phyloP scores from a whole-genome alignment of 2,113 vertebrate species.

The Centropus unirufus region DNA sequence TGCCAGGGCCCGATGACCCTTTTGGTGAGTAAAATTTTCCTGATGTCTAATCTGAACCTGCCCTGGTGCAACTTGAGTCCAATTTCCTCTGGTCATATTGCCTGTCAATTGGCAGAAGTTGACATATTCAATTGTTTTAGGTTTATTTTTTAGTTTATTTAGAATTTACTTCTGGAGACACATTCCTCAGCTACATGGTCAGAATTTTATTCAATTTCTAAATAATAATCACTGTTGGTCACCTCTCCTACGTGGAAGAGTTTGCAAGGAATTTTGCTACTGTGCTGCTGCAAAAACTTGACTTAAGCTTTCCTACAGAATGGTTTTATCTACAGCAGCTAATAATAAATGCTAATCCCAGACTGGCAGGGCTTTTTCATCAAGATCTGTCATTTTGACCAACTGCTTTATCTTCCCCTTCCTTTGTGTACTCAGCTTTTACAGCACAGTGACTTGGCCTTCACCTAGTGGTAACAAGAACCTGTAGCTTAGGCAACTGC shows the following conservation, averaged over 20 bases:
- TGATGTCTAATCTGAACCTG: too few species aligned
- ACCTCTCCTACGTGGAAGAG: not conserved
- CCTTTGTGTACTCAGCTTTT: not conserved
- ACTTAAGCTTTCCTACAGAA: not conserved
- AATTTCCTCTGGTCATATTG: too few species aligned
- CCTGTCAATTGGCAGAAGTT: not conserved
- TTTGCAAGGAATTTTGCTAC: not conserved
- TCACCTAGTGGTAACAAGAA: rapidly evolving
- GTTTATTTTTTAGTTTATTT: not conserved
- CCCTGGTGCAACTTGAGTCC: too few species aligned
- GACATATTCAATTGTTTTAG: not conserved
- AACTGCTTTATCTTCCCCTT: not conserved
- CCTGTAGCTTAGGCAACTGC: not conserved
- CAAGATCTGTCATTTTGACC: not conserved
- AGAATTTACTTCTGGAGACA: not conserved
- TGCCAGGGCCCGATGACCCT: too few species aligned
- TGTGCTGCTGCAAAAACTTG: not conserved
- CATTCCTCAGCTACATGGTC: not conserved
- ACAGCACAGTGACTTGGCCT: not conserved
- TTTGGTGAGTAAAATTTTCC: too few species aligned
- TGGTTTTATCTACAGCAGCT: not conserved
- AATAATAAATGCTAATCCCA: not conserved
- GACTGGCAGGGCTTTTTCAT: not conserved
- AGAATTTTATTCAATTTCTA: not conserved
- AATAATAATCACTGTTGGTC: not conserved